Conservation (phyloP, 1,140 invertebrate species). For the Drosophila tropicalis region DNA sequence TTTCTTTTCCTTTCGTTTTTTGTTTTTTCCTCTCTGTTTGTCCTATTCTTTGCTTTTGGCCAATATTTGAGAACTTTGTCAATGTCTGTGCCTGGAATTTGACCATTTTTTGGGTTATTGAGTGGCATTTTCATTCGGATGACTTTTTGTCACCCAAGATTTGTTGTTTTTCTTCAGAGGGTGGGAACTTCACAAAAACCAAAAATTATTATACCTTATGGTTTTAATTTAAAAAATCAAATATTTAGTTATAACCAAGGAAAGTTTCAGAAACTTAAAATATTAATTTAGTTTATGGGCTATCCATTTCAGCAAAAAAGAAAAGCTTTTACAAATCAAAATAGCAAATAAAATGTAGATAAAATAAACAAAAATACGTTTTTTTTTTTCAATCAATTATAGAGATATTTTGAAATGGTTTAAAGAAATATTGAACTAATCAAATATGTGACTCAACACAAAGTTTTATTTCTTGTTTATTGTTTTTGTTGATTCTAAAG, state of each 20-base stretch:
- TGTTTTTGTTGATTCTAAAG: too few species aligned
- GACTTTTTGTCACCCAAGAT: slow-evolving; percentile 34
- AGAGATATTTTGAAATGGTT: too few species aligned
- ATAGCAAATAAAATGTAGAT: not conserved
- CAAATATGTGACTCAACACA: too few species aligned
- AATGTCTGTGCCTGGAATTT: slow-evolving; percentile 57
- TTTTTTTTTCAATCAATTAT: not conserved
- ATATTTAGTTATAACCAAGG: not conserved
- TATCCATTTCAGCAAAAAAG: not conserved
- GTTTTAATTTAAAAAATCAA: slow-evolving; percentile 22
- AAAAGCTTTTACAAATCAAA: not conserved
- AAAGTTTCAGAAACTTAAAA: not conserved
- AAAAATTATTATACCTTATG: slow-evolving; percentile 28
- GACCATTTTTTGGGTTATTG: slow-evolving; percentile 60
- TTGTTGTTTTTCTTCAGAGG: slow-evolving; percentile 18
- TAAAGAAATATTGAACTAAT: too few species aligned
- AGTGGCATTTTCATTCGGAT: slow-evolving; percentile 44
- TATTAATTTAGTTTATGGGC: not conserved
- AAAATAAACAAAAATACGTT: not conserved
- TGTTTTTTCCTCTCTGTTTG: slow-evolving; percentile 13
- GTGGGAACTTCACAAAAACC: slow-evolving; percentile 2
- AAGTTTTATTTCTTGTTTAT: too few species aligned
- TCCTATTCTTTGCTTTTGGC: slow-evolving; percentile 27
- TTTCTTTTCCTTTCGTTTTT: slow-evolving; percentile 32
- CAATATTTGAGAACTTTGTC: slow-evolving; percentile 74